A percentile compares a stretch with the other conserved stretches of the same genome.
Conservation (phyloP, 2,797 vertebrate species). For the Tapera naevia region DNA sequence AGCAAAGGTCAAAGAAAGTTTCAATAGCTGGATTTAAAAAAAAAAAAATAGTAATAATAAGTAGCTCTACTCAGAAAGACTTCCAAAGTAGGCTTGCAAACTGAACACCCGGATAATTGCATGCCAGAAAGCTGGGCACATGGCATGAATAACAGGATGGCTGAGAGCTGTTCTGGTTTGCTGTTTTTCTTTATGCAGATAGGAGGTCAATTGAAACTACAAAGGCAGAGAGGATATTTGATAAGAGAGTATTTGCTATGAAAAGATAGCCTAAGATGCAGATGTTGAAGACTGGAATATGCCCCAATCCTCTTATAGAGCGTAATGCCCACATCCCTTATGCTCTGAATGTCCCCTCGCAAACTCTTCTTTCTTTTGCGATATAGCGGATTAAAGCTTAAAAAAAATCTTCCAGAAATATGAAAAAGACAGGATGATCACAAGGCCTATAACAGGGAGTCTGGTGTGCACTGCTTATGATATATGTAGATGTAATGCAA, state of each 20-base stretch:
- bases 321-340: not conserved
- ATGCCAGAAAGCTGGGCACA: not conserved
- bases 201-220: not conserved
- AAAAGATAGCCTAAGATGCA: conserved; percentile 6
- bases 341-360: not conserved
- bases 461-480: not conserved
- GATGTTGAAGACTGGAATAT: not conserved
- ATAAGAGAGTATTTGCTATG: not conserved
- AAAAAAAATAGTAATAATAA: not conserved
- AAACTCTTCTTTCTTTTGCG: not conserved
- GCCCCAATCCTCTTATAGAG: conserved; percentile 19
- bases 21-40: not conserved
- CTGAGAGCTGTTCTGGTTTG: not conserved
- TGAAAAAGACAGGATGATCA: not conserved
- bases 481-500: rapidly evolving
- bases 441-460: not conserved
- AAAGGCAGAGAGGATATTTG: not conserved
- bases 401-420: not conserved
- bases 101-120: not conserved
- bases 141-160: not conserved
- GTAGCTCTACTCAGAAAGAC: not conserved
- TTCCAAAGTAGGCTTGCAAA: not conserved
- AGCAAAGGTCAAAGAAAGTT: not conserved
- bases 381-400: not conserved
- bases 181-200: not conserved